Evolutionary conservation across 2,113 vertebrate species (phyloP), one percentile per base, ranked within the genome.

Genomic region (Lepus europaeus): DNA sequence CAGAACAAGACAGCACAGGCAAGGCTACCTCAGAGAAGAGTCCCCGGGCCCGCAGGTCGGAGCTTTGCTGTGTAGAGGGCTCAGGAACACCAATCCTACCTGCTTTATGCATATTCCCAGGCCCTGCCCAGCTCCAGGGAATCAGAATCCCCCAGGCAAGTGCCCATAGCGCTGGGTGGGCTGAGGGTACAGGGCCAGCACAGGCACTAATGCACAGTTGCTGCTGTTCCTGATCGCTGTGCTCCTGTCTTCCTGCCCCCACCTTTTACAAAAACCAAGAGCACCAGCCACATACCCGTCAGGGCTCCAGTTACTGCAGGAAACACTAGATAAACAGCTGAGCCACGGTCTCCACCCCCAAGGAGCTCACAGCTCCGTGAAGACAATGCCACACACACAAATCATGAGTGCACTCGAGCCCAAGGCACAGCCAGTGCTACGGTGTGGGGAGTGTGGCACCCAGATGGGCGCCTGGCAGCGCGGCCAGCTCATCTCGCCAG

Each of bases 391-490:
- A 59, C 70, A 20, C 3, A 1, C 63, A 10, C 20, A n/a, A 0
- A 63, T n/a, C 63, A 6, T 53, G 70, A 49, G 23, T 39, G 70
- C 2, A 5, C 31, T 73, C 31, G 29, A 12, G 29, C 73, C 68
- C 59, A 5, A 16, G 29, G 13, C 45, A 25, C 19, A 1, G 61
- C 45, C 12, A 89, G 39, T 82, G 51, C 68, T 8, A 9, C 9
- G 53, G 61, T 33, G 36, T 56, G 27, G 36, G 70, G 59, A 29
- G 80, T 59, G 87, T 63, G 77, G 83, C n/a, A 14, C 76, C 90
- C 81, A 76, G 77, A 33, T 27, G 92, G 74, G 77, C 74, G 94
- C 93, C 85, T 97, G 97, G 88, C 93, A 92, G 91, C 97, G 96
- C 81, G 93, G 97, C 90, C 95, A 77, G 63, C 97, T 97, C 56